phyloP scores from a whole-genome alignment of 2,888 invertebrate genomes.

The Melanophora roralis region DNA sequence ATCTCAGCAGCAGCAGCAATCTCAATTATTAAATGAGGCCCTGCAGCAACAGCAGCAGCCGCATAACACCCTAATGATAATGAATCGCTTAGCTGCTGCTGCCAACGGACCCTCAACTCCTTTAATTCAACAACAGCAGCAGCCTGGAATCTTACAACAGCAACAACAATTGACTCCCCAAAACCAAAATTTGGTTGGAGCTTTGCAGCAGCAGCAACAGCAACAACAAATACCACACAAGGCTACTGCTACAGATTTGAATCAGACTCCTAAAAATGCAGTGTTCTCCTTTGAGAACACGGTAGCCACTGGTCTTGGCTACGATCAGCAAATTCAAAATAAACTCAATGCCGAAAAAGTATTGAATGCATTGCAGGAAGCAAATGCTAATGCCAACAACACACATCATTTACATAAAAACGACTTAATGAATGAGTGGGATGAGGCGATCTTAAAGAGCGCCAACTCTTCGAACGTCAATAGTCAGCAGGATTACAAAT shows the following conservation, averaged over 20 bases:
- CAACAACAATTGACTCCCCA: slow-evolving; percentile 37
- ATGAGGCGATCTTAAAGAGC: slow-evolving; percentile 44
- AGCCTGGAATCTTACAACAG: slow-evolving; percentile 25
- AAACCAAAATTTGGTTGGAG: slow-evolving; percentile 31
- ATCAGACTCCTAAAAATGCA: slow-evolving; percentile 36
- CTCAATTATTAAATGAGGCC: slow-evolving; percentile 57
- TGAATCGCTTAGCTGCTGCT: slow-evolving; percentile 67
- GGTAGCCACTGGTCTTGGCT: slow-evolving; percentile 64
- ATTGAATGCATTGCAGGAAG: slow-evolving; percentile 47
- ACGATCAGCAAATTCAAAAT: slow-evolving; percentile 71
- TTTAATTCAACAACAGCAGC: slow-evolving; percentile 55
- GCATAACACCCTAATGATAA: slow-evolving; percentile 66
- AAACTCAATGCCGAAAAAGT: slow-evolving; percentile 66
- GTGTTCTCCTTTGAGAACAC: slow-evolving; percentile 68
- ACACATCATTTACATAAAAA: slow-evolving; percentile 33
- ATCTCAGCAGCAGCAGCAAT: slow-evolving; percentile 38
- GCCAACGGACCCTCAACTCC: slow-evolving; percentile 51
- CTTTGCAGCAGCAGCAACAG: slow-evolving; percentile 58
- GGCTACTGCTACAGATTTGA: slow-evolving; percentile 20
- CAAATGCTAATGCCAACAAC: slow-evolving; percentile 30
- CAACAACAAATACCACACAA: slow-evolving; percentile 46
- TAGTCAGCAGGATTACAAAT: slow-evolving; percentile 42
- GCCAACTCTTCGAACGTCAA: slow-evolving; percentile 52
- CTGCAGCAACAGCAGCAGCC: slow-evolving; percentile 51
- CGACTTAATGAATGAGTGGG: slow-evolving; percentile 57